Conservation (phyloP, 2,888 invertebrate species). For the Dorcus parallelipipedus region DNA sequence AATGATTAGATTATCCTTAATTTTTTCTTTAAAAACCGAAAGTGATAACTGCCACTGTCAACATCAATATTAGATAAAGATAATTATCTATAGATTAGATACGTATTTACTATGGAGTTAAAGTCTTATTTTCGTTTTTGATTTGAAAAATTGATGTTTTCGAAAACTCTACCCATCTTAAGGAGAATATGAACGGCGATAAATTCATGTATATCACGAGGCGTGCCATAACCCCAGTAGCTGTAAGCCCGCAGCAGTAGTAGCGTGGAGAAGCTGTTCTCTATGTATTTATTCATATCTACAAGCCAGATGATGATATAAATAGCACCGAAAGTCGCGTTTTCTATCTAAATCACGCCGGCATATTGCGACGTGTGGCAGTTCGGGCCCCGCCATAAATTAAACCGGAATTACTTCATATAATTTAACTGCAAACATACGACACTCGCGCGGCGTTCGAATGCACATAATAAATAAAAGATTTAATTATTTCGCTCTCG, state of each 20-base stretch:
- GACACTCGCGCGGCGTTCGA: slow-evolving; percentile 21
- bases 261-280: slow-evolving; percentile 15
- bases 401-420: slow-evolving; percentile 44
- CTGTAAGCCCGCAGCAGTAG: slow-evolving; percentile 4
- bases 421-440: slow-evolving; percentile 38
- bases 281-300: slow-evolving; percentile 46
- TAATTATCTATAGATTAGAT: no score
- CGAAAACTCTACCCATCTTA: no score
- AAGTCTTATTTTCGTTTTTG: no score
- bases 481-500: no score
- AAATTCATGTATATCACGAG: slow-evolving; percentile 15
- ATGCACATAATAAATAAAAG: not conserved
- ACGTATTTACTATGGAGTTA: no score
- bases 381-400: slow-evolving; percentile 36
- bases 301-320: slow-evolving; percentile 47
- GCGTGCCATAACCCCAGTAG: not conserved
- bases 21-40: no score
- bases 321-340: slow-evolving; percentile 46
- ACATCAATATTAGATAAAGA: no score
- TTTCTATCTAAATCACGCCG: slow-evolving; percentile 47
- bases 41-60: no score
- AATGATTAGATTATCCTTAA: no score
- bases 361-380: slow-evolving; percentile 44
- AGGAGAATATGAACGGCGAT: slow-evolving; percentile 3
- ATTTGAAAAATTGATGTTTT: no score